Base-by-base conservation (phyloP, 1,140 invertebrate genomes). In the Proctacanthus coquilletti region DNA sequence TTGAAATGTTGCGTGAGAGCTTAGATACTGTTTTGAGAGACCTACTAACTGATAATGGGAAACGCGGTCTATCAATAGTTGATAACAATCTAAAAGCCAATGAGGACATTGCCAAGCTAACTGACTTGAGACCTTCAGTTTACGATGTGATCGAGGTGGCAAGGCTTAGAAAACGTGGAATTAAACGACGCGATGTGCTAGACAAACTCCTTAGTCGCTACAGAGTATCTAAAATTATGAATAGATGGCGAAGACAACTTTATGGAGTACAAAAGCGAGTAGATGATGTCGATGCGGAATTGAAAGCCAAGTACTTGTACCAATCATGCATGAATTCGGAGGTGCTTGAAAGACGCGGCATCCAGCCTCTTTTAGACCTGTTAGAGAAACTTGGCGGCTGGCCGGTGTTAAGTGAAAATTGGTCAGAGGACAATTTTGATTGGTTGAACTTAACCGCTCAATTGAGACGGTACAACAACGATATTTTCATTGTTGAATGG, bases 271-370 rank as follows among this genome's bases (percentile, higher is more conserved):
- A 42, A 14, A 44, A 14, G 36, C 27, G 50, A 17, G 39, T 15
- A 10, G 45, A 65, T 21, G 27, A 49, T 2, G 60, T 68, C 10
- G 69, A 74, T 47, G 77, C 81, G 0, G 68, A 71, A 18, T 35
- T 70, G 2, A 85, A 85, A 61, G 82, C 80, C 0, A 86, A 83
- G 55, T 63, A 75, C 53, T 64, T 91, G 1, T 93, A 84, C 49
- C 68, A 72, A 44, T 86, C 84, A 1, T 93, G 88, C 45, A 81
- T 89, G 69, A 81, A 91, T 56, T 72, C 75, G 56, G 70, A 74
- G 19, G 65, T 80, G 36, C 63, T 84, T 43, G 67, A 80, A 46
- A 60, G 68, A 45, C 66, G 81, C 37, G 76, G 73, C 18, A 71
- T 79, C 42, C 63, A 69, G 40, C 85, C 87, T 2, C 58, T 93